phyloP scores from a whole-genome alignment of 1,140 invertebrate genomes.

The Ceratina japonica region DNA sequence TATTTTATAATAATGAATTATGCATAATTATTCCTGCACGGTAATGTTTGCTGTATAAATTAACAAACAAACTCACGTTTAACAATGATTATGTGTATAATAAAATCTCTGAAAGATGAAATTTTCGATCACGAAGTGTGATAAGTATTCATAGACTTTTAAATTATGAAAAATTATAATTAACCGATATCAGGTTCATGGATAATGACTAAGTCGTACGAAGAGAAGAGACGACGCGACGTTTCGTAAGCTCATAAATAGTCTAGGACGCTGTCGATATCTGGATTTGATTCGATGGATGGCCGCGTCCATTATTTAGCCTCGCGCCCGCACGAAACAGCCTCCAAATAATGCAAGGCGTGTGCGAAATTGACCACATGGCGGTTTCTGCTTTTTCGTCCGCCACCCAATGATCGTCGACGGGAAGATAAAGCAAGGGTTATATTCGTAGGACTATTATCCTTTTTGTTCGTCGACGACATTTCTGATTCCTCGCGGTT shows the following conservation, averaged over 20 bases:
- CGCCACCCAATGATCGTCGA: background rate
- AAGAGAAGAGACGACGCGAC: background rate
- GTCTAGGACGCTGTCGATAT: slow-evolving; percentile 1
- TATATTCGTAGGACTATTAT: background rate
- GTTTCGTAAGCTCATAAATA: slow-evolving; percentile 24
- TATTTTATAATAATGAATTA: no score
- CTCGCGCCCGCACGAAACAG: slow-evolving; percentile 1
- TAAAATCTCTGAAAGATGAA: no score
- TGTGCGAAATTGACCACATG: slow-evolving; percentile 31
- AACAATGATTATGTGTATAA: no score
- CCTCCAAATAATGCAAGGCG: slow-evolving; percentile 32
- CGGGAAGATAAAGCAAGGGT: background rate
- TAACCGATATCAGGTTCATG: background rate
- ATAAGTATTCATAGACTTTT: no score
- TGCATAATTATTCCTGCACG: no score
- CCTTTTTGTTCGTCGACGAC: background rate
- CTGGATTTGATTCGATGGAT: slow-evolving; percentile 21
- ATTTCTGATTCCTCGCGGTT: background rate
- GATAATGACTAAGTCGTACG: background rate
- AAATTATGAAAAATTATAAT: background rate
- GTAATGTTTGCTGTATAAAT: no score
- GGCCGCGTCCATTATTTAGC: slow-evolving; percentile 32
- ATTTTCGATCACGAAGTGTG: no score
- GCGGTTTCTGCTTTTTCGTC: background rate
- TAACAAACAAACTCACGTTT: no score